Base-by-base conservation (phyloP, 2,797 vertebrate genomes). In the Salmo trutta region DNA sequence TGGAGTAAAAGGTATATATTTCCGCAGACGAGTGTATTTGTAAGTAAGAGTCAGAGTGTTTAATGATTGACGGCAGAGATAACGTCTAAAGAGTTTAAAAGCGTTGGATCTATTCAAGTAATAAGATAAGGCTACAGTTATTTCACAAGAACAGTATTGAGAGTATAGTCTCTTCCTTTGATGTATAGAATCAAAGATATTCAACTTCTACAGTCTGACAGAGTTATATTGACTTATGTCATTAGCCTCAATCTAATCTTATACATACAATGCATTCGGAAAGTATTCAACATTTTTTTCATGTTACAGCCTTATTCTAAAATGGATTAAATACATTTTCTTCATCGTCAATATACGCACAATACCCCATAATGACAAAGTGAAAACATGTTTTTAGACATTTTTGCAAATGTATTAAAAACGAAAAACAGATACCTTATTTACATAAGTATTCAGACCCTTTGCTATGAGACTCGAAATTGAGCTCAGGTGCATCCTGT, bases 181-280 rank as follows among this genome's bases (percentile, higher is more conserved):
- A 87, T 86, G 83, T 83, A 80, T 12, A n/a, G 81, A 90, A 86
- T 92, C 86, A 90, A 86, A 91, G 81, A 82, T 79, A 75, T 68
- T 82, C 74, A 73, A 74, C 80, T 71, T 80, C 87, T 85, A 83
- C 85, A 90, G 85, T 89, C 80, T 77, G 80, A 74, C 74, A 79
- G 70, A 86, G 82, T 87, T 89, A 76, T 88, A 81, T 82, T 85
- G 85, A 86, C 82, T 90, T 85, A 90, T 89, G 76, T 79, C 75
- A 52, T 75, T 65, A 14, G 71, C 54, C 54, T 80, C 56, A 65
- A 21, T 65, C 10, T n/a, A n/a, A 21, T 64, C n/a, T 21, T 5
- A 65, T 21, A 27, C 62, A 24, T 65, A 36, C 36, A 36, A 36
- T 36, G 5, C 36, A 36, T 36, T 36, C 1, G 36, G 36, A 36